A percentile compares a stretch with the other conserved stretches of the same genome.
Conservation (phyloP, 2,888 invertebrate species). For the Apamea epomidion region DNA sequence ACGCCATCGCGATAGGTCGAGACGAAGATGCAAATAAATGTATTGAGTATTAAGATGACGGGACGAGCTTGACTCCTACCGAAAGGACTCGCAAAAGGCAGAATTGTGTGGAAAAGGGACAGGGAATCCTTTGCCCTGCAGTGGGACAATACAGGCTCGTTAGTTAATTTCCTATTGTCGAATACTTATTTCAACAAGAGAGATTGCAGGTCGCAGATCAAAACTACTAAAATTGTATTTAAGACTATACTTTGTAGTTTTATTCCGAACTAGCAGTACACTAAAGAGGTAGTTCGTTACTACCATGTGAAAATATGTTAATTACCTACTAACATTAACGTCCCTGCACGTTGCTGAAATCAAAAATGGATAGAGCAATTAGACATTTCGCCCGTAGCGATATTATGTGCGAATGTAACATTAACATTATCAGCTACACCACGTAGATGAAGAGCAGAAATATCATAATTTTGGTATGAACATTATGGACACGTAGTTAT, state of each 20-base stretch:
- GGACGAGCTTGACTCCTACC: no score
- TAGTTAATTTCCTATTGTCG: neutral
- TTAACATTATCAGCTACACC: slow-evolving; percentile 46
- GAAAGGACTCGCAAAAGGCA: no score
- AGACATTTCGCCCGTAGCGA: slow-evolving; percentile 57
- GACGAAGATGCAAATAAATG: no score
- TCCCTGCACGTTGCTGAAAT: slow-evolving; percentile 35
- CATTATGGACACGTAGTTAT: no score
- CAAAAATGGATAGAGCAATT: slow-evolving; percentile 62
- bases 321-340: slow-evolving; percentile 19
- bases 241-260: neutral
- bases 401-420: slow-evolving; percentile 52
- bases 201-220: neutral
- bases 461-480: neutral
- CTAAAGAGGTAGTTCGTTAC: neutral
- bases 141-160: neutral
- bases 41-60: no score
- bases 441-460: slow-evolving; percentile 40
- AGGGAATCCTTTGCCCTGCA: neutral
- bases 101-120: no score
- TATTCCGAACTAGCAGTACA: neutral
- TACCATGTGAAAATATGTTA: neutral
- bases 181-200: neutral
- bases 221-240: neutral
- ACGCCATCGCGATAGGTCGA: no score